phyloP scores from a whole-genome alignment of 2,797 vertebrate genomes.

The Enteromius anoplus region DNA sequence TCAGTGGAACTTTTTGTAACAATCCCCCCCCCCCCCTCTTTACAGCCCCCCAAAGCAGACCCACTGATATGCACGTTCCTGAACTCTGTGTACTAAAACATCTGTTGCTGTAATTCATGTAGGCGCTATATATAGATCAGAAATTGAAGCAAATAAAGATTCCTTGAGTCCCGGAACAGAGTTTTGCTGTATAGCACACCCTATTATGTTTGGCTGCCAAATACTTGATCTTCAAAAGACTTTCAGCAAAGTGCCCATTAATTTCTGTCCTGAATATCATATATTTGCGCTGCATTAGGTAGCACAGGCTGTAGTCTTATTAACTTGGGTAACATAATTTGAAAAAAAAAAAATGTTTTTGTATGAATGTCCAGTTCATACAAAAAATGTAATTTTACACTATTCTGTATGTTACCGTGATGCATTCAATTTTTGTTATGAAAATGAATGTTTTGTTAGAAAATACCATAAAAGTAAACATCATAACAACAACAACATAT shows the following conservation, averaged over 20 bases:
- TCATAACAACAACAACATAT: not conserved
- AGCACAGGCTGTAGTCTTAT: not conserved
- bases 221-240: slow-evolving; percentile 69
- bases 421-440: not conserved
- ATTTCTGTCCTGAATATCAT: slow-evolving; percentile 4
- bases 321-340: not conserved
- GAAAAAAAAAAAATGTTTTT: not conserved
- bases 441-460: not conserved
- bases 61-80: slow-evolving; percentile 7
- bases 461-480: not conserved
- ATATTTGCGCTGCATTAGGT: not conserved
- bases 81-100: slow-evolving; percentile 71
- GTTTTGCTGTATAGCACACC: slow-evolving; percentile 66
- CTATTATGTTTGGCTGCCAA: slow-evolving; percentile 61
- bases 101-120: slow-evolving; percentile 80
- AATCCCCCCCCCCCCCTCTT: slow-evolving; percentile 33
- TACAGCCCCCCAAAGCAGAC: slow-evolving; percentile 7
- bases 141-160: slow-evolving; percentile 77
- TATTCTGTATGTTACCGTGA: not conserved
- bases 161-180: slow-evolving; percentile 55
- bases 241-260: not conserved
- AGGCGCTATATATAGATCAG: slow-evolving; percentile 82
- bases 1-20: slow-evolving; percentile 71
- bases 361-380: not conserved
- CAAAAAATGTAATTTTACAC: not conserved